Evolutionary conservation across 2,797 vertebrate genomes (phyloP).

Genomic region (Micropoecilia bifurca): DNA sequence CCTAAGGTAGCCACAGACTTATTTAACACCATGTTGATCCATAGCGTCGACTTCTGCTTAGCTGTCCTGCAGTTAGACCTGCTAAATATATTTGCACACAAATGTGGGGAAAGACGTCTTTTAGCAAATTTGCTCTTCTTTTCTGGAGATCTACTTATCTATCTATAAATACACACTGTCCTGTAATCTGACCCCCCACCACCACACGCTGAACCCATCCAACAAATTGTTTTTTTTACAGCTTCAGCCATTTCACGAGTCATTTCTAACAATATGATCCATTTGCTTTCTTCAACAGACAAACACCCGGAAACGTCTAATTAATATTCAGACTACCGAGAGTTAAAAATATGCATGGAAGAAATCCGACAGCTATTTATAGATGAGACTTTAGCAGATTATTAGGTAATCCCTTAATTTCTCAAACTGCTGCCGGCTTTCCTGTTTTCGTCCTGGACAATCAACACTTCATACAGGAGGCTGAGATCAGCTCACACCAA

Average conservation of each 20-base stretch:
- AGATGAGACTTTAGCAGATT: constrained; percentile 14
- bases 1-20: not conserved
- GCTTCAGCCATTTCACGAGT: constrained; percentile 8
- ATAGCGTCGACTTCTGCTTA: constrained; percentile 12
- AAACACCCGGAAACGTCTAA: too few species aligned
- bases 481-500: constrained; percentile 7
- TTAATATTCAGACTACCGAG: not conserved
- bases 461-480: constrained; percentile 8
- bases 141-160: constrained; percentile 22
- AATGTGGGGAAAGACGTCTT: constrained; percentile 6
- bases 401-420: constrained; percentile 18
- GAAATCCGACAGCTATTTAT: constrained; percentile 10
- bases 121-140: constrained; percentile 19
- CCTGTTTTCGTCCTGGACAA: not conserved
- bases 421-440: constrained; percentile 1
- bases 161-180: constrained; percentile 65
- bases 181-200: constrained; percentile 69
- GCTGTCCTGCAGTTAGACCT: not conserved
- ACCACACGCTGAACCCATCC: constrained; percentile 36
- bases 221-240: constrained; percentile 55
- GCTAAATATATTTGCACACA: constrained; percentile 3
- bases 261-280: not conserved
- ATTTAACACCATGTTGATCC: constrained; percentile 17
- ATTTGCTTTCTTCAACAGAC: not conserved
- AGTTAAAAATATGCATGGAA: constrained; percentile 2